Conservation (phyloP, 2,888 invertebrate genomes). For the Ischnura elegans region DNA sequence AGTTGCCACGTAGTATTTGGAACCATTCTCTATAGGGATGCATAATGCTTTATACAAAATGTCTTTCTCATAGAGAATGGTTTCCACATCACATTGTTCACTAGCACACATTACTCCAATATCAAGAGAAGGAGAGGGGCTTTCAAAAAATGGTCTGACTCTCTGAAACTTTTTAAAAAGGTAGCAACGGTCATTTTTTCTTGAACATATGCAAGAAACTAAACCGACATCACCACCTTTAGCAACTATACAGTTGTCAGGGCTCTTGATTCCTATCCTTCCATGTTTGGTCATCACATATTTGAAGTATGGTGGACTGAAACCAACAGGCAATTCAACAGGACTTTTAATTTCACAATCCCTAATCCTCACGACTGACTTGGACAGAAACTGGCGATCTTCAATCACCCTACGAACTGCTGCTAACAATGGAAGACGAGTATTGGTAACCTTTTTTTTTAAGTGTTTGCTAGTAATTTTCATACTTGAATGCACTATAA, state of each 20-base stretch:
- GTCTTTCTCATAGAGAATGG: not conserved
- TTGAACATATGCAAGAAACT: not conserved
- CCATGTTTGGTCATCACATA: not conserved
- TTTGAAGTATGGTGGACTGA: not conserved
- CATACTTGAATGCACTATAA: not conserved
- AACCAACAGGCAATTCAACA: not conserved
- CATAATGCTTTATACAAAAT: not conserved
- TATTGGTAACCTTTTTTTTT: not conserved
- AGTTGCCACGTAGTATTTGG: slow-evolving; percentile 1
- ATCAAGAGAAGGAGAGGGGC: not conserved
- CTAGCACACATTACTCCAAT: not conserved
- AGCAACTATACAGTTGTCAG: slow-evolving; percentile 1
- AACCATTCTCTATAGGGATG: not conserved
- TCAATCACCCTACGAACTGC: not conserved
- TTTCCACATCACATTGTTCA: not conserved
- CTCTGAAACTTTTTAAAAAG: not conserved
- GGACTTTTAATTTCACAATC: not conserved
- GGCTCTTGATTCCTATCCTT: not conserved
- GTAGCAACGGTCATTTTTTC: not conserved
- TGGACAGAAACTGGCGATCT: not conserved
- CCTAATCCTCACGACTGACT: not conserved
- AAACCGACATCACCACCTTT: slow-evolving; percentile 1
- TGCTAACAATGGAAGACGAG: slow-evolving; percentile 1
- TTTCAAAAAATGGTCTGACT: not conserved
- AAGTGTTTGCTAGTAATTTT: not conserved